Conservation (phyloP, 2,797 vertebrate species). For the Erethizon dorsatum region DNA sequence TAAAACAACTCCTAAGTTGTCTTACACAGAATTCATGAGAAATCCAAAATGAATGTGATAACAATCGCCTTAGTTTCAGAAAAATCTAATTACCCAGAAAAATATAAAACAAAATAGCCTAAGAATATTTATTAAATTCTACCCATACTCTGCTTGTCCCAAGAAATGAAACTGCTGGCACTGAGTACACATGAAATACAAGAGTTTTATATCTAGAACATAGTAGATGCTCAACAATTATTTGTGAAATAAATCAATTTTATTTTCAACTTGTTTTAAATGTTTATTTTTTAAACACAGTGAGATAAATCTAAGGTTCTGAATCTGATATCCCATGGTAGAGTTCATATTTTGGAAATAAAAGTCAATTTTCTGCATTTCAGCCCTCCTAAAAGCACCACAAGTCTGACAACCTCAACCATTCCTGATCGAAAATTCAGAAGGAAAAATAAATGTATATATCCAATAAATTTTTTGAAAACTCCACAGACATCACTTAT, state of each 20-base stretch:
- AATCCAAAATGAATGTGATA: slow-evolving; percentile 75
- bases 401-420: slow-evolving; percentile 45
- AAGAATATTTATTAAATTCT: slow-evolving; percentile 62
- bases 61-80: slow-evolving; percentile 58
- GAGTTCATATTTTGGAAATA: slow-evolving; percentile 45
- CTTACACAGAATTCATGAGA: slow-evolving; percentile 70
- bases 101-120: slow-evolving; percentile 61
- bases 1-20: slow-evolving; percentile 74
- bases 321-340: slow-evolving; percentile 44
- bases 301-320: slow-evolving; percentile 55
- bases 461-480: neutral
- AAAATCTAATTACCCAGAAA: slow-evolving; percentile 67
- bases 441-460: slow-evolving; percentile 54
- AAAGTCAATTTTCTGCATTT: neutral
- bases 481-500: slow-evolving; percentile 12
- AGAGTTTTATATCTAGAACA: slow-evolving; percentile 64
- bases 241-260: slow-evolving; percentile 68
- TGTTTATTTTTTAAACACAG: slow-evolving; percentile 55
- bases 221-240: slow-evolving; percentile 64
- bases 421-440: slow-evolving; percentile 16
- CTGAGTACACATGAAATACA: slow-evolving; percentile 38
- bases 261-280: slow-evolving; percentile 64
- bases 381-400: neutral
- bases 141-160: slow-evolving; percentile 31
- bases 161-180: slow-evolving; percentile 70